Evolutionary conservation across 2,888 invertebrate genomes (phyloP), one percentile per base, ranked within the genome.

Genomic region (Incurvaria masculella): DNA sequence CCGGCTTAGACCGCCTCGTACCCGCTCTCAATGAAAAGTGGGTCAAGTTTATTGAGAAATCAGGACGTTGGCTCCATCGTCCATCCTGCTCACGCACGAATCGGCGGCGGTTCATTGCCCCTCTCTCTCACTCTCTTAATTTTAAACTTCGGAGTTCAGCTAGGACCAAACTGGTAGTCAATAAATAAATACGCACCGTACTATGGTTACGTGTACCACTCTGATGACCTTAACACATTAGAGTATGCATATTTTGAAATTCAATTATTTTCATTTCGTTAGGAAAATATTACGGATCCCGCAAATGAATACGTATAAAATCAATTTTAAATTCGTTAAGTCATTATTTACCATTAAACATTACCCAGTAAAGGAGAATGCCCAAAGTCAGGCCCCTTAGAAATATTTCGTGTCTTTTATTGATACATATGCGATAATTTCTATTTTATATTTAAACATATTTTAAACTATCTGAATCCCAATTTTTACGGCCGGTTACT

Each of bases 41-140:
- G 76, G 76, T 76, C 76, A 76, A 74, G 75, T 75, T 76, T 75
- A 73, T 75, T 75, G 72, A 73, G 72, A 72, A 74, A 73, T 68
- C 72, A 72, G 76, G 74, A 72, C 75, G 59, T 74, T 75, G 74
- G 70, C 72, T 72, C 65, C 56, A 49, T 53, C 46, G 26, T 46
- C 23, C 26, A 14, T 41, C 47, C 46, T 44, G 61, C 63, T 49
- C 56, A 18, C 42, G 64, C 61, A n/a, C n/a, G n/a, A n/a, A n/a
- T n/a, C n/a, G n/a, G n/a, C 45, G 38, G 17, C 58, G 14, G 43
- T 52, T 56, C 44, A 44, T 42, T 41, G 44, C 50, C 48, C 61
- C 61, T 48, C 54, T 5, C 45, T 61, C 56, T 8, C 54, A 52
- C 59, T 14, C 14, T 48, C 27, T 39, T 45, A 18, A 38, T 11